phyloP scores from a whole-genome alignment of 2,888 invertebrate species.

The Drosophila merina region DNA sequence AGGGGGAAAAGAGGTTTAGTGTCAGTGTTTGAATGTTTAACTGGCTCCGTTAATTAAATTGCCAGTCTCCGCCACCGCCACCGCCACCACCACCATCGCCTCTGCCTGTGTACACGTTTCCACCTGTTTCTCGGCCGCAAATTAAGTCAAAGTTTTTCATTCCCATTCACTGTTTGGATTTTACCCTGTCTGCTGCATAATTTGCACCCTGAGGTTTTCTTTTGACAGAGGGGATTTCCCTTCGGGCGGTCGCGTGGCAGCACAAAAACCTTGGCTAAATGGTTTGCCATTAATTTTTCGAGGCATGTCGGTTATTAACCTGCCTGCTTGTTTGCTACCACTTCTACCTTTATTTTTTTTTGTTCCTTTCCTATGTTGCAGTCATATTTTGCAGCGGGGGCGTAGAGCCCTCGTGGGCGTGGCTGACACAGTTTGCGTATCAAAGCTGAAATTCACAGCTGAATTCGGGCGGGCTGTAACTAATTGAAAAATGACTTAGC shows the following conservation, averaged over 20 bases:
- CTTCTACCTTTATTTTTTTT: slow-evolving; percentile 7
- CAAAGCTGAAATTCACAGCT: slow-evolving; percentile 40
- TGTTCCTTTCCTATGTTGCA: slow-evolving; percentile 20
- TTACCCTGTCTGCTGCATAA: slow-evolving; percentile 55
- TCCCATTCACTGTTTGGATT: slow-evolving; percentile 19
- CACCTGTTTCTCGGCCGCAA: slow-evolving; percentile 44
- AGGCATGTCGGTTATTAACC: slow-evolving; percentile 76
- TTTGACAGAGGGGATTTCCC: slow-evolving; percentile 56
- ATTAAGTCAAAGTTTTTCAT: slow-evolving; percentile 56
- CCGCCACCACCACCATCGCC: background rate
- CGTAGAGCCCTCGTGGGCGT: slow-evolving; percentile 54
- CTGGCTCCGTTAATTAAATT: slow-evolving; percentile 60
- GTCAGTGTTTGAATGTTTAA: slow-evolving; percentile 51
- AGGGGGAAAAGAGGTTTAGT: slow-evolving; percentile 29
- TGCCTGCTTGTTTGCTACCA: slow-evolving; percentile 50
- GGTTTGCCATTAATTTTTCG: slow-evolving; percentile 78
- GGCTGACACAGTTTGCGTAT: slow-evolving; percentile 57
- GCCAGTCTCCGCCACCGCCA: slow-evolving; percentile 18
- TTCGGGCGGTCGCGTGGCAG: slow-evolving; percentile 41
- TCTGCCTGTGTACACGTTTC: slow-evolving; percentile 7
- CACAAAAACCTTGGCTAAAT: slow-evolving; percentile 53
- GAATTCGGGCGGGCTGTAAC: slow-evolving; percentile 27
- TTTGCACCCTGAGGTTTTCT: slow-evolving; percentile 48
- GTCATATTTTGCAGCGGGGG: slow-evolving; percentile 43
- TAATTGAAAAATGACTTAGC: slow-evolving; percentile 48